Evolutionary conservation across 92 coral and sea anemone species (phyloP), one percentile per base, ranked within the genome.

Genomic region (Bergia sp.): DNA sequence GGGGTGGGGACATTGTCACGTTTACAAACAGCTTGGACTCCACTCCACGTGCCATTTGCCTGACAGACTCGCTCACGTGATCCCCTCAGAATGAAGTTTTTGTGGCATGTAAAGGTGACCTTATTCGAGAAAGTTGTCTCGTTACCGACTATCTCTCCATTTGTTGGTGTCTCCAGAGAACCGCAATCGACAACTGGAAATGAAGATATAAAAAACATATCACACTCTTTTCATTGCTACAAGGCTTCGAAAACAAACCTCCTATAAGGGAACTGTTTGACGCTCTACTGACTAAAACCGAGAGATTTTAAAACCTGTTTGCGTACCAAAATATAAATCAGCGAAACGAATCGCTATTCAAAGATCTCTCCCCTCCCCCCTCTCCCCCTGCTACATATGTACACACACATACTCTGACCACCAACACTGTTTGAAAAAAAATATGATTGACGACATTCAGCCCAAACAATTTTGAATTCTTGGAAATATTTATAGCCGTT

Each of bases 11-110:
- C 43, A 10, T 73, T 21, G 40, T 39, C 7, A 23, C 58, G 76
- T 65, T 65, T 43, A 15, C 86, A 82, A 65, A 82, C 6, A 45
- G 76, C 53, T 15, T 7, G 45, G 20, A 13, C 37, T 20, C 86
- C 76, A 42, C 76, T 82, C 86, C 86, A 82, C 5, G 86, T 82
- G 37, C 86, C 86, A 7, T 66, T 82, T 82, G 55, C 16, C 42
- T 82, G 86, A 66, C 86, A 82, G 86, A 41, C 76, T 44, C 86
- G 86, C 49, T 82, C 58, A 65, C 86, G 86, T 64, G 86, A 82
- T 4, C 86, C 86, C 15, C 16, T 42, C 18, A 82, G 58, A 41
- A 38, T 82, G 86, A 82, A 82, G 21, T 21, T 41, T 44, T 41
- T 43, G 38, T 65, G 61, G 61, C 86, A 82, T 12, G 4, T 10